These are phyloP conservation scores for Plecotus auritus DNA, from an alignment of 2,113 vertebrate genomes.

Conservation along the genomic window DNA sequence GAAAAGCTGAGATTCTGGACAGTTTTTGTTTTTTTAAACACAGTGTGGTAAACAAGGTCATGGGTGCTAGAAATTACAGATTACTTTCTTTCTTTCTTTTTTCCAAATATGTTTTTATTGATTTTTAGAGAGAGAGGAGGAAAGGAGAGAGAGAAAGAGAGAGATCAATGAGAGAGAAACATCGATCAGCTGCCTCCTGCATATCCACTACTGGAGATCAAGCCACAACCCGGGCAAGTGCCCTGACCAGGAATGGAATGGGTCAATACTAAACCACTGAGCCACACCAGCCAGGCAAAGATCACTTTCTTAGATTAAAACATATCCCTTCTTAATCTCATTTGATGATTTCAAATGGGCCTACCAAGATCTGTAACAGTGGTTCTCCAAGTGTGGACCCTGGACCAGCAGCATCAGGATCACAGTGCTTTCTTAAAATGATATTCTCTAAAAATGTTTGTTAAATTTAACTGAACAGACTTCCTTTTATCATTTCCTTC, in stretches of 20 bases:
- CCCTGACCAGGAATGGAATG: no score
- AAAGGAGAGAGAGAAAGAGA: no score
- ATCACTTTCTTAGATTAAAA: constrained; percentile 6
- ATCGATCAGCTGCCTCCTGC: no score
- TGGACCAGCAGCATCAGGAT: neutral
- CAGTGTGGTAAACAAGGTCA: neutral
- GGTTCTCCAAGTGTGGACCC: neutral
- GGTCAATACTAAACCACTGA: no score
- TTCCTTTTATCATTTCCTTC: neutral
- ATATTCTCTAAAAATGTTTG: neutral
- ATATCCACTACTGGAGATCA: no score
- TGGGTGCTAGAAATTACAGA: neutral
- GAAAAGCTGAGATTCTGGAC: neutral
- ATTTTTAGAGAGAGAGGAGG: no score
- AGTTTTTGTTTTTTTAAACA: neutral
- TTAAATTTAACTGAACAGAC: neutral
- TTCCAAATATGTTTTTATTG: no score
- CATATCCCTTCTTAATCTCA: neutral
- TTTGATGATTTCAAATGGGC: neutral
- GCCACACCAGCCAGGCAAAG: neutral
- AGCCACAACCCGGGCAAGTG: no score
- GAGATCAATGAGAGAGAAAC: no score
- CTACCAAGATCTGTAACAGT: neutral
- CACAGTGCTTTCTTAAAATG: neutral
- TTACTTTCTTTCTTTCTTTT: no score